Evolutionary conservation across 2,797 vertebrate genomes (phyloP).

Genomic region (Thaleichthys pacificus): DNA sequence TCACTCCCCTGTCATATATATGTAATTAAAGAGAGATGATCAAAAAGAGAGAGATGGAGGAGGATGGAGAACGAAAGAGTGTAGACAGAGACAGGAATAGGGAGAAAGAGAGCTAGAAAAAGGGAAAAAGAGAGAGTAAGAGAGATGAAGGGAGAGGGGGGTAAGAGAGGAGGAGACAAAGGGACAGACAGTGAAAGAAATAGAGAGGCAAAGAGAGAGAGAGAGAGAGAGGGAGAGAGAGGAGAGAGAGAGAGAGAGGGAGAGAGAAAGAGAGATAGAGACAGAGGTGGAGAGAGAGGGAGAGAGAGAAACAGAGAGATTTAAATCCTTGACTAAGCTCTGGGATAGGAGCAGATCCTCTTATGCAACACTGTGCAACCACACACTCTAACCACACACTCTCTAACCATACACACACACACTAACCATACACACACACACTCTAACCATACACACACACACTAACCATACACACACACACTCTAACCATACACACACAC

Average conservation of each 20-base stretch:
- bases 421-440: no score
- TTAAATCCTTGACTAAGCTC: slow-evolving; percentile 76
- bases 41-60: slow-evolving; percentile 3
- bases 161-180: slow-evolving; percentile 1
- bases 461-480: neutral
- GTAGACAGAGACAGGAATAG: neutral
- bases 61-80: neutral
- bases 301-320: slow-evolving; percentile 36
- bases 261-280: neutral
- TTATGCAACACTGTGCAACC: slow-evolving; percentile 70
- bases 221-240: slow-evolving; percentile 14
- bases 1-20: slow-evolving; percentile 37
- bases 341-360: slow-evolving; percentile 76
- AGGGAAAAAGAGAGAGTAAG: neutral
- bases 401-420: slow-evolving; percentile 2
- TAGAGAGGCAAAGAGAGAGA: slow-evolving; percentile 22
- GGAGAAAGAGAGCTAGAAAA: neutral
- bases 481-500: no score
- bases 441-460: neutral
- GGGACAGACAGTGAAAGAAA: slow-evolving; percentile 54
- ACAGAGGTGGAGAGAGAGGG: slow-evolving; percentile 12
- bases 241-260: neutral
- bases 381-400: neutral
- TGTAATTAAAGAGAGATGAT: slow-evolving; percentile 59
- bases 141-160: neutral